These are phyloP conservation scores for Limenitis camilla DNA, from an alignment of 2,888 invertebrate species.

Conservation along the genomic window DNA sequence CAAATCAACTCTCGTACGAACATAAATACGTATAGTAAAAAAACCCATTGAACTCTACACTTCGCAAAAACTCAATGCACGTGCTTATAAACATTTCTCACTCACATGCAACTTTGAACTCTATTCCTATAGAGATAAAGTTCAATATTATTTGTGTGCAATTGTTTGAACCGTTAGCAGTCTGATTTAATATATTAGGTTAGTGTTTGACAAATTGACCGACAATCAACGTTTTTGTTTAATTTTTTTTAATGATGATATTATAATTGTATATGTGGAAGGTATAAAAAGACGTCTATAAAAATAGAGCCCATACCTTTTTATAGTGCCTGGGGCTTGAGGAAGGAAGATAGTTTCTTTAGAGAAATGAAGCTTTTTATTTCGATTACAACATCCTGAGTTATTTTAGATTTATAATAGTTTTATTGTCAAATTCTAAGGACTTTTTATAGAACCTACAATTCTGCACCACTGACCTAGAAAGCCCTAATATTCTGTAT, in stretches of 20 bases:
- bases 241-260: slow-evolving; percentile 9
- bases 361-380: too few relatives aligned
- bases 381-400: too few relatives aligned
- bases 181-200: slow-evolving; percentile 26
- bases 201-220: slow-evolving; percentile 28
- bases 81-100: slow-evolving; percentile 14
- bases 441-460: too few relatives aligned
- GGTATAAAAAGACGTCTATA: too few relatives aligned
- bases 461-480: too few relatives aligned
- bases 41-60: slow-evolving; percentile 18
- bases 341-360: too few relatives aligned
- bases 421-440: too few relatives aligned
- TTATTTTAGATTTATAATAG: too few relatives aligned
- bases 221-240: slow-evolving; percentile 16
- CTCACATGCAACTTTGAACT: slow-evolving; percentile 1
- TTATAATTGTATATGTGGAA: slow-evolving; percentile 3
- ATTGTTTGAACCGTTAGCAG: slow-evolving; percentile 23
- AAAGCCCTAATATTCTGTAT: too few relatives aligned
- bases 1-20: too few relatives aligned
- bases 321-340: too few relatives aligned
- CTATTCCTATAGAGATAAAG: not conserved
- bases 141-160: not conserved
- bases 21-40: slow-evolving; percentile 5
- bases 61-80: slow-evolving; percentile 19
- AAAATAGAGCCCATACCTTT: too few relatives aligned